These are phyloP conservation scores for Drosophila macrospina DNA, from an alignment of 2,888 invertebrate genomes.

Conservation along the genomic window DNA sequence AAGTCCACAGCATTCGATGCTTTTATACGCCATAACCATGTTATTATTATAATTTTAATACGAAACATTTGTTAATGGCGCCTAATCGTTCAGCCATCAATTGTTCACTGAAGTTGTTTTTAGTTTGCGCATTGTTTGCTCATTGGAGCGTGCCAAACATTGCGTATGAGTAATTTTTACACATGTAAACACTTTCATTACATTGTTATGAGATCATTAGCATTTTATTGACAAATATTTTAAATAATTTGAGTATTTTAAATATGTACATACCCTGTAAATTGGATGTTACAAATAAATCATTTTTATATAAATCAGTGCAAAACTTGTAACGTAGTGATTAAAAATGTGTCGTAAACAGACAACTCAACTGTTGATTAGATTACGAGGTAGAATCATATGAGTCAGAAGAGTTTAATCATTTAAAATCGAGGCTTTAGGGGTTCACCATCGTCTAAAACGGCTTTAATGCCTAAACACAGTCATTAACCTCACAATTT, in stretches of 20 bases:
- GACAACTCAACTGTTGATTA: not conserved
- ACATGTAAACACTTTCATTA: constrained; percentile 56
- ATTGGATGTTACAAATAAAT: not conserved
- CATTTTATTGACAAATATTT: constrained; percentile 23
- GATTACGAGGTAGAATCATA: constrained; percentile 10
- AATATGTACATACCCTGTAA: too few species aligned
- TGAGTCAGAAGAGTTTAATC: constrained; percentile 53
- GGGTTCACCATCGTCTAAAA: constrained; percentile 45
- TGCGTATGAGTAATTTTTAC: constrained; percentile 63
- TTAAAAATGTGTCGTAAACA: not conserved
- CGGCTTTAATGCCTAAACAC: constrained; percentile 45
- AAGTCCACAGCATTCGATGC: constrained; percentile 19
- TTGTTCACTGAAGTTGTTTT: constrained; percentile 31
- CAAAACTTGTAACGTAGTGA: too few species aligned
- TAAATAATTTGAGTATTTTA: too few species aligned
- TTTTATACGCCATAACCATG: constrained; percentile 56
- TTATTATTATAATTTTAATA: constrained; percentile 30
- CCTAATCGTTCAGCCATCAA: constrained; percentile 60
- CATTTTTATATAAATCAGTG: not conserved
- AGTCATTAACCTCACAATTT: constrained; percentile 74
- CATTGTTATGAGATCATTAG: constrained; percentile 33
- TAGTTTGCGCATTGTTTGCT: constrained; percentile 51
- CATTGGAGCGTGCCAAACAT: constrained; percentile 53
- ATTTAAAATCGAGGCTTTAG: constrained; percentile 33
- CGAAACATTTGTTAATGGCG: constrained; percentile 68